phyloP scores from a whole-genome alignment of 2,113 vertebrate genomes.

The Dicerorhinus sumatrensis region DNA sequence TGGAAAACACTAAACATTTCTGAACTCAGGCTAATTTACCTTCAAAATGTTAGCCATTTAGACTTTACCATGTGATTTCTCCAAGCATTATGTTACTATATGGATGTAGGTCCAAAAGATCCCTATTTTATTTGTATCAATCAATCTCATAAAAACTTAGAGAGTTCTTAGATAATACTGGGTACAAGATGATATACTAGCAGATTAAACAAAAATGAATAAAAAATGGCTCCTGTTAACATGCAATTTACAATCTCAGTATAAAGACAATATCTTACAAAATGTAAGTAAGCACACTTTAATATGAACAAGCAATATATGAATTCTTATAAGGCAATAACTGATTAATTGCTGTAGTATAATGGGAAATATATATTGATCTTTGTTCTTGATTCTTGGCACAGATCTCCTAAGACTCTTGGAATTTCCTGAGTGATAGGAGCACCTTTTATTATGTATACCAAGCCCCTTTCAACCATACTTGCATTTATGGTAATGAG shows the following conservation, averaged over 20 bases:
- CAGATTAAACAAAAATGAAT: neutral
- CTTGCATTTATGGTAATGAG: neutral
- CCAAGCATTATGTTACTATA: neutral
- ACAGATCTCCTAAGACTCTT: neutral
- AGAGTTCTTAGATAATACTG: neutral
- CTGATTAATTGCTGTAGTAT: neutral
- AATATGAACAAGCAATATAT: neutral
- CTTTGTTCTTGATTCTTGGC: neutral
- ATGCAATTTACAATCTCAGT: neutral
- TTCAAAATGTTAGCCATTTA: neutral
- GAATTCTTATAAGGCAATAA: neutral
- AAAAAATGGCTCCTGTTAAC: neutral
- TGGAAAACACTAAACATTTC: neutral
- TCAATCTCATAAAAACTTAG: neutral
- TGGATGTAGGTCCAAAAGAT: neutral
- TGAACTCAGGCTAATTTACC: neutral
- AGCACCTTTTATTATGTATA: neutral
- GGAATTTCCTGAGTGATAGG: neutral
- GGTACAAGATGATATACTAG: neutral
- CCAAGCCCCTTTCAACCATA: neutral
- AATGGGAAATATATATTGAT: neutral
- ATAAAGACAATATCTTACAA: neutral
- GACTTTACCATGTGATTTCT: neutral
- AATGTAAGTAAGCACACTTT: neutral
- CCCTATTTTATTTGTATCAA: neutral